Evolutionary conservation across 2,888 invertebrate genomes (phyloP), one percentile per base, ranked within the genome.

Genomic region (Rhopalosiphum nymphaeae): DNA sequence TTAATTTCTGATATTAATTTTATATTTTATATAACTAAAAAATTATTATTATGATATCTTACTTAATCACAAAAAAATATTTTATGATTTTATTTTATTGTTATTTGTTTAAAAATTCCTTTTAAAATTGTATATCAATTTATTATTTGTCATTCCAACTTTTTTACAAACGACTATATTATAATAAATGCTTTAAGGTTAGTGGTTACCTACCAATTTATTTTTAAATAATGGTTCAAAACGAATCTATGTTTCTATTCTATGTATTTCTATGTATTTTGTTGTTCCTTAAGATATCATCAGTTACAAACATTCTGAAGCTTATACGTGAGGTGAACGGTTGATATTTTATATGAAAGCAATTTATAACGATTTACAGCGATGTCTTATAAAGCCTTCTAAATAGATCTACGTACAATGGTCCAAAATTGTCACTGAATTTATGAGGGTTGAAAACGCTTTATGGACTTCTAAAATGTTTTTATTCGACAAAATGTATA

Each of bases 321-420:
- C 26, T 90, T 90, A 67, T 67, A 90, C 46, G 67, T 90, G 90
- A 67, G 49, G 25, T 49, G 49, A 90, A 67, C n/a, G 7, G 46
- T 90, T 90, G 67, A 90, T 67, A 67, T 90, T 90, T 26, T 90
- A 90, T 90, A 25, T n/a, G 49, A 90, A 67, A 61, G 25, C n/a
- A n/a, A 21, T 89, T 61, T n/a, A 61, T 89, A 89, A 57, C 57
- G 61, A 90, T 90, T 49, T 46, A n/a, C n/a, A 67, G 26, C 90
- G 90, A 90, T 49, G 46, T 90, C 67, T 49, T n/a, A 46, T 46
- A 67, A 90, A 90, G 61, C 46, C 61, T 61, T 90, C 61, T n/a
- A 46, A 61, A 90, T 61, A 90, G 29, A 90, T 90, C 61, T 44
- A 9, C 21, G 89, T 21, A 46, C 46, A 90, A 61, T 46, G 57